Percentiles rank a stretch among this genome's conserved stretches.
These are phyloP conservation scores for Tipula lateralis DNA, from an alignment of 2,888 invertebrate species.

Conservation along the genomic window DNA sequence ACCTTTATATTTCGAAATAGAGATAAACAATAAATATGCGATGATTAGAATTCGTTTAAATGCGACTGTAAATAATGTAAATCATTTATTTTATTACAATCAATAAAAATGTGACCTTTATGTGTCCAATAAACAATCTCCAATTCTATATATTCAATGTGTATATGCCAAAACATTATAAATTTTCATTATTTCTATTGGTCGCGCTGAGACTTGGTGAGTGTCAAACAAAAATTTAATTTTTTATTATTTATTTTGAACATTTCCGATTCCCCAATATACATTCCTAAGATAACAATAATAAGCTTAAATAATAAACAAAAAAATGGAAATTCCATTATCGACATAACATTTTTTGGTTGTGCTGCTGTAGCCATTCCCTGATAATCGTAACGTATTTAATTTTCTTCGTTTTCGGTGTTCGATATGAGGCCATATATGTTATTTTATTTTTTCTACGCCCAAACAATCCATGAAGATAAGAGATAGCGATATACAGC, in stretches of 20 bases:
- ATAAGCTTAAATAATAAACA: conserved; percentile 14
- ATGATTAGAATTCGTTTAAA: too few species aligned
- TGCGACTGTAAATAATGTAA: too few species aligned
- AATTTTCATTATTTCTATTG: conserved; percentile 11
- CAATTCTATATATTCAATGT: too few species aligned
- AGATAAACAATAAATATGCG: too few species aligned
- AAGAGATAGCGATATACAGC: background rate
- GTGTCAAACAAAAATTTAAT: background rate
- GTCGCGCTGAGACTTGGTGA: background rate
- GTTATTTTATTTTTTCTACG: background rate
- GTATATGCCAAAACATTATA: background rate
- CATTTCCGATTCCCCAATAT: background rate
- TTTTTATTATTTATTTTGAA: background rate
- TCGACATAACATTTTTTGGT: background rate
- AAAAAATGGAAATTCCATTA: conserved; percentile 3
- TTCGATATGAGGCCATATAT: background rate
- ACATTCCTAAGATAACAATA: conserved; percentile 24
- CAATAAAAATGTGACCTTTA: background rate
- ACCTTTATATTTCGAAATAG: too few species aligned
- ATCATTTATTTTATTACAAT: too few species aligned
- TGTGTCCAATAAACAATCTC: background rate
- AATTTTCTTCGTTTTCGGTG: background rate
- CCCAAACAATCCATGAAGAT: background rate
- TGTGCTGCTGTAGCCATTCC: background rate
- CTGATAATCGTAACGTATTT: background rate